Conservation (phyloP, 2,888 invertebrate species). For the Mycalesis mineus region DNA sequence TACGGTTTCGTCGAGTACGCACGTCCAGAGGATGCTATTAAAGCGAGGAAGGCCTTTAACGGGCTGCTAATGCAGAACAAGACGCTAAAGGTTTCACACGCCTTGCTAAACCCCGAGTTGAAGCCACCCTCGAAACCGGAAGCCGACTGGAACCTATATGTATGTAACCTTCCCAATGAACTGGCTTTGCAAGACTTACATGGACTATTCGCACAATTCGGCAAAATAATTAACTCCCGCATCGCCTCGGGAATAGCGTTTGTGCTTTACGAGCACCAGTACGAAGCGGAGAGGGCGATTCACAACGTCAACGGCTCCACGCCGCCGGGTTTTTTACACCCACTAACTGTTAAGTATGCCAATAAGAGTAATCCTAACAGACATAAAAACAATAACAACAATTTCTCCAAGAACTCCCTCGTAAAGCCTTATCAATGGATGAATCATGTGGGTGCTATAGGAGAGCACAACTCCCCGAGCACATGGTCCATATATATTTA, state of each 20-base stretch:
- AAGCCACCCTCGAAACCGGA: conserved; percentile 76
- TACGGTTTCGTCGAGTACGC: conserved; percentile 78
- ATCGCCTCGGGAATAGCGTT: conserved; percentile 77
- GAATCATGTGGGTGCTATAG: conserved; percentile 70
- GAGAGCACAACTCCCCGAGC: conserved; percentile 71
- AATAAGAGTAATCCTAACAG: conserved; percentile 77
- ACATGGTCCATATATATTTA: conserved; percentile 78
- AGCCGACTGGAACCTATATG: conserved; percentile 78
- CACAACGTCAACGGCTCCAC: conserved; percentile 70
- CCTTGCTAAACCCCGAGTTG: conserved; percentile 70
- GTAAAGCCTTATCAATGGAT: conserved; percentile 75
- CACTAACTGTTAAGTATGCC: conserved; percentile 77
- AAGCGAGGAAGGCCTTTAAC: conserved; percentile 74
- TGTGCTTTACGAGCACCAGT: conserved; percentile 73
- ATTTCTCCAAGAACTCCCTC: conserved; percentile 66
- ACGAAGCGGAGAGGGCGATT: conserved; percentile 73
- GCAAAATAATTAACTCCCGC: conserved; percentile 77
- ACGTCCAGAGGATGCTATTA: conserved; percentile 72
- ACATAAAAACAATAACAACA: conserved; percentile 73
- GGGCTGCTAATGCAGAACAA: conserved; percentile 77
- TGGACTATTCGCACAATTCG: conserved; percentile 76
- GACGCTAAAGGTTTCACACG: conserved; percentile 75
- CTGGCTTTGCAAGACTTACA: conserved; percentile 77
- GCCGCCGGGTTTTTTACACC: conserved; percentile 74
- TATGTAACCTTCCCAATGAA: conserved; percentile 78